phyloP scores from a whole-genome alignment of 2,888 invertebrate genomes.

The Drosophila tripunctata region DNA sequence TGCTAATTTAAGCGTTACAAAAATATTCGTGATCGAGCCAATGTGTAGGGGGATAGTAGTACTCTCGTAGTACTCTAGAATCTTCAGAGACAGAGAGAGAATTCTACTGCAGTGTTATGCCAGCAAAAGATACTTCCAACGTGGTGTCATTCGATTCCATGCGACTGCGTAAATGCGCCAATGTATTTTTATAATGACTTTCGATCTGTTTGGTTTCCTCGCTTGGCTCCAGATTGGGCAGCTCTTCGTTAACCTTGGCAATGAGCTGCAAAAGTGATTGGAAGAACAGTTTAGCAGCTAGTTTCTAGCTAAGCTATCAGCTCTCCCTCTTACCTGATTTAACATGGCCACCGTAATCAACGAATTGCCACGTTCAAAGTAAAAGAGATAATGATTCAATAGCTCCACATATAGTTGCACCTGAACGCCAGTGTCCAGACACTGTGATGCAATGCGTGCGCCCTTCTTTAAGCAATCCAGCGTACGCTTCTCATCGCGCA shows the following conservation, averaged over 20 bases:
- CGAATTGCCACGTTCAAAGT: constrained; percentile 94
- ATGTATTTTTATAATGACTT: constrained; percentile 96
- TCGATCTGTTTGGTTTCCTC: constrained; percentile 99
- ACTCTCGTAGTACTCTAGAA: no score
- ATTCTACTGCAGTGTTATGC: constrained; percentile 78
- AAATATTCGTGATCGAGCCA: constrained; percentile 46
- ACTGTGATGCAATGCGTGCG: constrained; percentile 97
- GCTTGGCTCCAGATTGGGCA: constrained; percentile 96
- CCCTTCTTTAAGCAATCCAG: constrained; percentile 98
- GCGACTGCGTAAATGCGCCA: constrained; percentile 91
- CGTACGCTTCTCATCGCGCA: constrained; percentile 95
- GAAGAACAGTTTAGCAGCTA: no score
- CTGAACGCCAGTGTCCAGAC: constrained; percentile 98
- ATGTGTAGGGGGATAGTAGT: constrained; percentile 24
- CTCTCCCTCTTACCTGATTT: constrained; percentile 86
- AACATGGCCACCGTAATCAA: constrained; percentile 86
- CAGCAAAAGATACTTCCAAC: constrained; percentile 84
- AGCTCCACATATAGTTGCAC: constrained; percentile 98
- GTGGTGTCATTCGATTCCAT: constrained; percentile 83
- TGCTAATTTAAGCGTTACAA: constrained; percentile 52
- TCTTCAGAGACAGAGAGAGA: no score
- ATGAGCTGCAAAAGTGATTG: constrained; percentile 91
- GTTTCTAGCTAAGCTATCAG: no score
- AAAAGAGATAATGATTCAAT: constrained; percentile 96
- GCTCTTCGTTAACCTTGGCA: constrained; percentile 95